A percentile compares a stretch with the other conserved stretches of the same genome.
phyloP scores from a whole-genome alignment of 2,113 vertebrate species.

The Pituophis catenifer region DNA sequence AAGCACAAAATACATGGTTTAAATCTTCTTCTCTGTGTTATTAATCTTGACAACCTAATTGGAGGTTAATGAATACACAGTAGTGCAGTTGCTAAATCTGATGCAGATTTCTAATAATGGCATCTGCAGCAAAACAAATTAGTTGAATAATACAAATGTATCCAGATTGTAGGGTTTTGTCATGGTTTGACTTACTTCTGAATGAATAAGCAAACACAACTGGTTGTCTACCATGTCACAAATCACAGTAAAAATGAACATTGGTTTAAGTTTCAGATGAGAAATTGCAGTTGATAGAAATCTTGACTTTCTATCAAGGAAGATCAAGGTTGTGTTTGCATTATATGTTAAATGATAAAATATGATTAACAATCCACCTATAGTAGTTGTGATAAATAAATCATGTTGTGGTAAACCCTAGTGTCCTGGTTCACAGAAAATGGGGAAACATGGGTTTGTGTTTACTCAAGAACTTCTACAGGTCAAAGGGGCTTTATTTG shows the following conservation, averaged over 20 bases:
- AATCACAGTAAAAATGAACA: background rate
- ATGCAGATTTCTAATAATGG: conserved; percentile 13
- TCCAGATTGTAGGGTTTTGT: background rate
- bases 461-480: background rate
- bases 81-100: background rate
- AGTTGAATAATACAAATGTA: conserved; percentile 25
- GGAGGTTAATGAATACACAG: background rate
- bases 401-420: background rate
- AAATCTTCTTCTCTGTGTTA: background rate
- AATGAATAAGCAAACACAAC: background rate
- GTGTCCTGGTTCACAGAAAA: background rate
- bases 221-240: background rate
- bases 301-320: background rate
- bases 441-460: background rate
- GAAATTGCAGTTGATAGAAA: background rate
- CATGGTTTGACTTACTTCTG: background rate
- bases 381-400: background rate
- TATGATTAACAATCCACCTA: background rate
- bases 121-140: conserved; percentile 28
- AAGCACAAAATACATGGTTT: background rate
- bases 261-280: background rate
- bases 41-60: background rate
- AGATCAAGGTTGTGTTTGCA: background rate
- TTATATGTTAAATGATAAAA: background rate
- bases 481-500: background rate